Evolutionary conservation across 2,797 vertebrate species (phyloP).

Genomic region (Knipowitschia caucasica): DNA sequence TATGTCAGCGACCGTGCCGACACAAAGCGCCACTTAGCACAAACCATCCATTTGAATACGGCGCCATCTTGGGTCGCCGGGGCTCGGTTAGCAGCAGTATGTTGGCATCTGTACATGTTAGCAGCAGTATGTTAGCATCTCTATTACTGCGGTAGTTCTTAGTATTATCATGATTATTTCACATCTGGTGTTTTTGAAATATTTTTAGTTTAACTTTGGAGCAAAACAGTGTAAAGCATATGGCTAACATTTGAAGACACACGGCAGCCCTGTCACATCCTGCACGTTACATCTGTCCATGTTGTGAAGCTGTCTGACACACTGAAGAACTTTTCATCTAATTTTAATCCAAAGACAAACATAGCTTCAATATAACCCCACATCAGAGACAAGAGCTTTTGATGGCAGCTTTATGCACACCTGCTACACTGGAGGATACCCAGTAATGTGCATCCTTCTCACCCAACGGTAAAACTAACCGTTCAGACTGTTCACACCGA

Average conservation of each 20-base stretch:
- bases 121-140: too few species aligned
- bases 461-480: too few species aligned
- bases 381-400: neutral
- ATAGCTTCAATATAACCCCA: neutral
- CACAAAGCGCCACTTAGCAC: too few species aligned
- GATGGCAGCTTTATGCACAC: neutral
- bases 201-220: neutral
- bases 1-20: too few species aligned
- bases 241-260: neutral
- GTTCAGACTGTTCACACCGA: too few species aligned
- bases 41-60: too few species aligned
- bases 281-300: neutral
- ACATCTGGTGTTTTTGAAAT: neutral
- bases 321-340: neutral
- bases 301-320: neutral
- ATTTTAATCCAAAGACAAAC: constrained; percentile 2
- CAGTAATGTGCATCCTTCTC: too few species aligned
- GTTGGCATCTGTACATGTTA: too few species aligned
- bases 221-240: constrained; percentile 1
- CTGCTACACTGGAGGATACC: neutral
- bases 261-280: neutral
- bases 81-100: too few species aligned
- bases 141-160: too few species aligned
- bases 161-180: neutral
- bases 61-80: too few species aligned